phyloP scores from a whole-genome alignment of 2,797 vertebrate species.

The Typhlichthys subterraneus region DNA sequence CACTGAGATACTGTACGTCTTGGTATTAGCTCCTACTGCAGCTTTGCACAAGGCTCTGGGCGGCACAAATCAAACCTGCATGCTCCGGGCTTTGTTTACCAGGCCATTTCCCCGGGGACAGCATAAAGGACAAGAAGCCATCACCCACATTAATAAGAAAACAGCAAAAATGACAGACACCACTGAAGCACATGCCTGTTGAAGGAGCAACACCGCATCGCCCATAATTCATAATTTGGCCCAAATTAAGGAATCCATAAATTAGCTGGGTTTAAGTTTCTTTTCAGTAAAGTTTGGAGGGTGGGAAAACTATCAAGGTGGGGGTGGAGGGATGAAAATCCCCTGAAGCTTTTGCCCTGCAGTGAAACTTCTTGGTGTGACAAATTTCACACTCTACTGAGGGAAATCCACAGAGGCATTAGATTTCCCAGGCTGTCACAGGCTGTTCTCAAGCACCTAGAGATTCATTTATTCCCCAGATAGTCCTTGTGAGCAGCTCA shows the following conservation, averaged over 20 bases:
- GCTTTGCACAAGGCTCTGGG: slow-evolving; percentile 24
- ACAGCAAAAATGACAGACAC: slow-evolving; percentile 45
- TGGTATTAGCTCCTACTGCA: slow-evolving; percentile 26
- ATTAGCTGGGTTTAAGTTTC: slow-evolving; percentile 39
- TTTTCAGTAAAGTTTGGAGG: slow-evolving; percentile 55
- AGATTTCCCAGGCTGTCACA: slow-evolving; percentile 59
- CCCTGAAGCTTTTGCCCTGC: slow-evolving; percentile 49
- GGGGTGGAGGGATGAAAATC: slow-evolving; percentile 24
- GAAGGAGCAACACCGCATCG: too few relatives aligned
- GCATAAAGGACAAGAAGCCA: slow-evolving; percentile 27
- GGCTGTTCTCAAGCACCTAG: slow-evolving; percentile 50
- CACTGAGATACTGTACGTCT: slow-evolving; percentile 13
- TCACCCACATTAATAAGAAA: slow-evolving; percentile 53
- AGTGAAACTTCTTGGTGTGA: slow-evolving; percentile 61
- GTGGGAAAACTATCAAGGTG: slow-evolving; percentile 33
- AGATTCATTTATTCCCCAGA: slow-evolving; percentile 60
- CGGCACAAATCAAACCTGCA: slow-evolving; percentile 5
- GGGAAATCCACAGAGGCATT: slow-evolving; percentile 63
- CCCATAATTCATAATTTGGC: not conserved
- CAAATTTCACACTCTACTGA: slow-evolving; percentile 70
- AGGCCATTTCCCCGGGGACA: slow-evolving; percentile 22
- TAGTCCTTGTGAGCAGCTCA: slow-evolving; percentile 45
- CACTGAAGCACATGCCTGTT: slow-evolving; percentile 6
- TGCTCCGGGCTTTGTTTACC: slow-evolving; percentile 22
- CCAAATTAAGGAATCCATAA: slow-evolving; percentile 48